phyloP scores from a whole-genome alignment of 1,140 invertebrate genomes.

The Ips nitidus region DNA sequence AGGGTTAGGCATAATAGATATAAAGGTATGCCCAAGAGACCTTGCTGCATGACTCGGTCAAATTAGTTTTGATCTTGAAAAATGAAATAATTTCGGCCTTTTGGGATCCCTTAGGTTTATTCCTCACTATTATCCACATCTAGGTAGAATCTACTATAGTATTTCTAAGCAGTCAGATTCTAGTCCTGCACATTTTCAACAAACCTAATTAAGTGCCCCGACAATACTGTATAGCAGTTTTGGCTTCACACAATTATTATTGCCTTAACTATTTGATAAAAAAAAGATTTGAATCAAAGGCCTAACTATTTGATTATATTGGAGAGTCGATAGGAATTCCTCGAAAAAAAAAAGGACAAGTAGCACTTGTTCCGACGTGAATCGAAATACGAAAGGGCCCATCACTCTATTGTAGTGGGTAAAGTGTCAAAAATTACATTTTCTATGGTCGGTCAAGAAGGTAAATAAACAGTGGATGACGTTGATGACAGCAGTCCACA shows the following conservation, averaged over 20 bases:
- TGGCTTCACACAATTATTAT: too few species aligned
- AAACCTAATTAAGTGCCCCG: too few species aligned
- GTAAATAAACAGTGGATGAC: constrained; percentile 39
- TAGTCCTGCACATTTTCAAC: constrained; percentile 6
- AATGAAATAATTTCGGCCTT: constrained; percentile 42
- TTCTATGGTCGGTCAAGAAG: constrained; percentile 38
- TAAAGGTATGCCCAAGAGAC: constrained; percentile 44
- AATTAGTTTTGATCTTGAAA: constrained; percentile 46
- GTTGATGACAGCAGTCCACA: constrained; percentile 36
- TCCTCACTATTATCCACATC: constrained; percentile 15
- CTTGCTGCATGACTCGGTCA: constrained; percentile 45
- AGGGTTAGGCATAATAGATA: constrained; percentile 31
- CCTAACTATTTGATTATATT: not conserved
- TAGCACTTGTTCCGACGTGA: constrained; percentile 30
- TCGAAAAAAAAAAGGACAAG: constrained; percentile 14
- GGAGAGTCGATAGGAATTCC: not conserved
- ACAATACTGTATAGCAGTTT: too few species aligned
- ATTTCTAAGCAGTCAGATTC: constrained; percentile 46
- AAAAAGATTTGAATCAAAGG: too few species aligned
- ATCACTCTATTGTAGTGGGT: constrained; percentile 26
- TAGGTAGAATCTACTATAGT: constrained; percentile 45
- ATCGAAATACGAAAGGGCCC: constrained; percentile 21
- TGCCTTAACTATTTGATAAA: too few species aligned
- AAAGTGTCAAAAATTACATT: constrained; percentile 40
- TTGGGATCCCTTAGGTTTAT: constrained; percentile 23